phyloP scores from a whole-genome alignment of 2,888 invertebrate genomes.

The Athalia cordata region DNA sequence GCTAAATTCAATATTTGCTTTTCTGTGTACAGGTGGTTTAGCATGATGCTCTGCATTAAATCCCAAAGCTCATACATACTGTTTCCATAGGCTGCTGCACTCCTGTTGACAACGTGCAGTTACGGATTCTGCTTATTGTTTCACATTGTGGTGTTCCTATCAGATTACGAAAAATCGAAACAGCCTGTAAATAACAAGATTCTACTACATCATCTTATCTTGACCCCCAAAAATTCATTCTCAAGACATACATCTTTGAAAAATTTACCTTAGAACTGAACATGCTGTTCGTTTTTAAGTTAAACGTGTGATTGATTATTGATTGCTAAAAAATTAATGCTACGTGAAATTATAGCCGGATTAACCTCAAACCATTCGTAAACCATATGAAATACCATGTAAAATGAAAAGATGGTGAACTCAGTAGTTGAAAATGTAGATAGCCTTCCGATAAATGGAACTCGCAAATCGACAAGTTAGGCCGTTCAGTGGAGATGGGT shows the following conservation, averaged over 20 bases:
- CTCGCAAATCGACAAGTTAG: no score
- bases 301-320: no score
- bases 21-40: background rate
- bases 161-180: slow-evolving; percentile 33
- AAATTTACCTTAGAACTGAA: slow-evolving; percentile 23
- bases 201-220: background rate
- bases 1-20: background rate
- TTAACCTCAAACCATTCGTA: no score
- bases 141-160: slow-evolving; percentile 15
- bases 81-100: slow-evolving; percentile 19
- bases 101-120: slow-evolving; percentile 18
- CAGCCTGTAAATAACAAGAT: slow-evolving; percentile 23
- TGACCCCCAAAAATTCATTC: slow-evolving; percentile 1
- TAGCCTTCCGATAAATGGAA: no score
- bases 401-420: no score
- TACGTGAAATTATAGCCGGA: no score
- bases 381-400: no score
- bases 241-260: background rate
- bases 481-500: no score
- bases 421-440: no score
- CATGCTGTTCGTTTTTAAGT: slow-evolving; percentile 20
- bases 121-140: slow-evolving; percentile 1
- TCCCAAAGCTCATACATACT: background rate
- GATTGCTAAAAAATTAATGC: no score
- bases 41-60: background rate